phyloP scores from a whole-genome alignment of 2,797 vertebrate genomes.

The Pampus argenteus region DNA sequence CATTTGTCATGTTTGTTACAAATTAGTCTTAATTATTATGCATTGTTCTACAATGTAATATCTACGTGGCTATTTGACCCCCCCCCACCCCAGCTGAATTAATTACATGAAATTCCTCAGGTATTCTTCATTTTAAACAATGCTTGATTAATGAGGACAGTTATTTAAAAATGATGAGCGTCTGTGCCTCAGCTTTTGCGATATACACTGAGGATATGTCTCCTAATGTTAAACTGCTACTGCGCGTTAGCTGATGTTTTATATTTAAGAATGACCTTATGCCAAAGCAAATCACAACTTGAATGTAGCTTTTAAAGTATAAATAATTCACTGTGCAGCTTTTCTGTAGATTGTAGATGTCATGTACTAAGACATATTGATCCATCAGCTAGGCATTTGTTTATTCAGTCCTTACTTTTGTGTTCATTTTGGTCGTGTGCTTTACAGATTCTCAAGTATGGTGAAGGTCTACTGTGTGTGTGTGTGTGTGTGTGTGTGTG shows the following conservation, averaged over 20 bases:
- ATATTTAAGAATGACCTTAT: constrained; percentile 57
- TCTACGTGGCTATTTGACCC: no score
- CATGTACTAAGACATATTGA: constrained; percentile 35
- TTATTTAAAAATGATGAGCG: constrained; percentile 2
- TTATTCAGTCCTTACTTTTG: constrained; percentile 22
- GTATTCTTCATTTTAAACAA: constrained; percentile 13
- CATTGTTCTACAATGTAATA: no score
- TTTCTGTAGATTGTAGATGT: constrained; percentile 56
- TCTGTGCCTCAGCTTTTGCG: constrained; percentile 15
- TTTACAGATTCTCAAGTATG: constrained; percentile 35
- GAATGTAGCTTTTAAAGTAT: constrained; percentile 74
- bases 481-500: constrained; percentile 12
- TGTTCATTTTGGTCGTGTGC: constrained; percentile 41
- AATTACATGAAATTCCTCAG: background rate
- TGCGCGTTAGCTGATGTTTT: constrained; percentile 35
- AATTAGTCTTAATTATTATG: constrained; percentile 13
- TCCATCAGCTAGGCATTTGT: constrained; percentile 21
- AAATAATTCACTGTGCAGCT: constrained; percentile 65
- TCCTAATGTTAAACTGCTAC: constrained; percentile 11
- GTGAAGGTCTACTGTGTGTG: constrained; percentile 40
- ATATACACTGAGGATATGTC: constrained; percentile 10
- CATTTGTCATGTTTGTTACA: background rate
- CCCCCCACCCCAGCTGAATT: background rate
- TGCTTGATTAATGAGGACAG: constrained; percentile 3
- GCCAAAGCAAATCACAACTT: constrained; percentile 81